Evolutionary conservation across 2,113 vertebrate species (phyloP).

Genomic region (Azemiops feae): DNA sequence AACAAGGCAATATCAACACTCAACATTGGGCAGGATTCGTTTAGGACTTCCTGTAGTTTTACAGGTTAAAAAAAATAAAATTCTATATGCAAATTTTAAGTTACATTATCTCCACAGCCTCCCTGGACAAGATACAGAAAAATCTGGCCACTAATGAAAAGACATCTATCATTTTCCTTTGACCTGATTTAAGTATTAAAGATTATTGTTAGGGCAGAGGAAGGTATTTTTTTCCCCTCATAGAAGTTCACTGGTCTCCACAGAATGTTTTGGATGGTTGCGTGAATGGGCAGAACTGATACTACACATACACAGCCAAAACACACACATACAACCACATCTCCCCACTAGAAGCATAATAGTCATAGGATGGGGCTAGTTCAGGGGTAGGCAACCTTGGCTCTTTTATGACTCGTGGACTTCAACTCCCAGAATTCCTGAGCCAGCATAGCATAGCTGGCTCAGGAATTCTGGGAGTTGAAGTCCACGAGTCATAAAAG

Average conservation of each 20-base stretch:
- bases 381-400: no score
- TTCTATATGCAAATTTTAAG: neutral
- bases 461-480: no score
- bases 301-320: neutral
- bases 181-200: neutral
- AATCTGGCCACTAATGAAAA: neutral
- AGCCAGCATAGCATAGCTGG: no score
- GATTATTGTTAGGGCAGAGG: neutral
- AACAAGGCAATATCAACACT: neutral
- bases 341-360: neutral
- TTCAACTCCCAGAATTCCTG: no score
- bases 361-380: neutral
- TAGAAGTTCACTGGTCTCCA: neutral
- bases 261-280: neutral
- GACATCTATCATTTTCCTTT: neutral
- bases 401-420: no score
- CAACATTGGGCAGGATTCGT: neutral
- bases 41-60: no score
- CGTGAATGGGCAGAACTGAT: neutral
- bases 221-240: neutral
- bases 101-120: neutral
- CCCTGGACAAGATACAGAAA: neutral
- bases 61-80: neutral
- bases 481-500: no score
- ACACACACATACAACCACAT: neutral